phyloP scores from a whole-genome alignment of 2,888 invertebrate genomes.

The Entomobrya proxima region DNA sequence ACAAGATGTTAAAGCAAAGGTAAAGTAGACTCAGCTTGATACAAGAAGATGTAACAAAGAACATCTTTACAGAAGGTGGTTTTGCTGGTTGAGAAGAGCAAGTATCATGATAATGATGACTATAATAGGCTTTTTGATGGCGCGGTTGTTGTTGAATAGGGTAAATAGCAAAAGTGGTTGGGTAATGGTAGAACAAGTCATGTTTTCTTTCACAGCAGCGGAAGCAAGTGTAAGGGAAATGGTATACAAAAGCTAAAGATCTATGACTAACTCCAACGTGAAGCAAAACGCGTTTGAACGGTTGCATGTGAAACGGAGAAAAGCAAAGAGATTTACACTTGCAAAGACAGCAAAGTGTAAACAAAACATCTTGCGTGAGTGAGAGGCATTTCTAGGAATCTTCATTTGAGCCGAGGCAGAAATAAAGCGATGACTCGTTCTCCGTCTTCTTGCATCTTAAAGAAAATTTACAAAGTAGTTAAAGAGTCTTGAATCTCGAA shows the following conservation, averaged over 20 bases:
- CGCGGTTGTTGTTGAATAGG: background rate
- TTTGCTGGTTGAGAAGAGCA: conserved; percentile 3
- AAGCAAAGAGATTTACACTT: conserved; percentile 28
- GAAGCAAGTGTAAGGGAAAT: background rate
- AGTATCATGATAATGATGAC: conserved; percentile 29
- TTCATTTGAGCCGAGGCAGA: conserved; percentile 10
- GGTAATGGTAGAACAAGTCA: background rate
- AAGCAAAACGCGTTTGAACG: background rate
- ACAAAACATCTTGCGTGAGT: conserved; percentile 8
- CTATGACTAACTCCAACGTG: background rate
- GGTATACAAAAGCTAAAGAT: background rate
- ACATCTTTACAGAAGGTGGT: background rate
- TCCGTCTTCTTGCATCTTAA: background rate
- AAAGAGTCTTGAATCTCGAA: conserved; percentile 1
- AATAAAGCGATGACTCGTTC: background rate
- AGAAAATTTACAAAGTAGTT: too few species aligned
- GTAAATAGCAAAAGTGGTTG: background rate
- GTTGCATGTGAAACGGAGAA: conserved; percentile 12
- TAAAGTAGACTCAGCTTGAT: too few species aligned
- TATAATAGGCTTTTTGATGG: conserved; percentile 12
- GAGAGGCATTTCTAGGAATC: background rate
- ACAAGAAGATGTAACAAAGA: too few species aligned
- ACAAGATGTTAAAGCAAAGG: too few species aligned
- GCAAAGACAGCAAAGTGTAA: conserved; percentile 21
- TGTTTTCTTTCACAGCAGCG: conserved; percentile 1